phyloP scores from a whole-genome alignment of 1,140 invertebrate genomes.

The Epicauta chinensis region DNA sequence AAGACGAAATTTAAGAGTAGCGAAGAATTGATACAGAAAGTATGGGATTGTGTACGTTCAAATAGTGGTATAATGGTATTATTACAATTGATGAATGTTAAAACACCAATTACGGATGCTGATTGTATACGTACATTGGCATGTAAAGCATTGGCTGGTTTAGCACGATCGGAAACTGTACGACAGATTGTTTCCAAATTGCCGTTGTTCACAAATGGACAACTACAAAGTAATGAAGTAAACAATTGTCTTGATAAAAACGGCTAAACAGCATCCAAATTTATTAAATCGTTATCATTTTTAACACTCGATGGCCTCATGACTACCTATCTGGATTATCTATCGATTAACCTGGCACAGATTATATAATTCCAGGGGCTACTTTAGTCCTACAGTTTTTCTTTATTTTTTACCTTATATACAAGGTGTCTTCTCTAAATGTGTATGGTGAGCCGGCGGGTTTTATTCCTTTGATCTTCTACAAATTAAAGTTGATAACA shows the following conservation, averaged over 20 bases:
- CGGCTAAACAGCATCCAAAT: no score
- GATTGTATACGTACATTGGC: conserved; percentile 89
- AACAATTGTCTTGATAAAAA: conserved; percentile 26
- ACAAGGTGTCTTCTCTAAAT: no score
- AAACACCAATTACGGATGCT: conserved; percentile 93
- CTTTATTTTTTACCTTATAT: no score
- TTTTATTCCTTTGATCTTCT: no score
- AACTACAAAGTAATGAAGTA: conserved; percentile 84
- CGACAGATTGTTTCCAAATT: conserved; percentile 94
- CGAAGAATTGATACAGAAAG: conserved; percentile 81
- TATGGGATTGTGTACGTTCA: conserved; percentile 87
- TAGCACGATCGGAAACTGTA: conserved; percentile 86
- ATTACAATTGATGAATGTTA: conserved; percentile 78
- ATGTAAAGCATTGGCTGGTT: conserved; percentile 84
- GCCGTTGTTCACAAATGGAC: conserved; percentile 88
- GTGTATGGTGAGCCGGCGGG: no score
- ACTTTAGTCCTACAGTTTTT: no score
- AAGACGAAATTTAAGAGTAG: conserved; percentile 65
- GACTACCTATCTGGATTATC: no score
- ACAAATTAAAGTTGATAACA: no score
- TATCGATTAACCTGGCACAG: no score
- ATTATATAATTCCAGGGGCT: no score
- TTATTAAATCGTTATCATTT: no score
- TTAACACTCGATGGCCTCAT: no score
- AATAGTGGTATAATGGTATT: conserved; percentile 96